Evolutionary conservation across 2,113 vertebrate genomes (phyloP), one percentile per base, ranked within the genome.

Genomic region (Arizona elegans): DNA sequence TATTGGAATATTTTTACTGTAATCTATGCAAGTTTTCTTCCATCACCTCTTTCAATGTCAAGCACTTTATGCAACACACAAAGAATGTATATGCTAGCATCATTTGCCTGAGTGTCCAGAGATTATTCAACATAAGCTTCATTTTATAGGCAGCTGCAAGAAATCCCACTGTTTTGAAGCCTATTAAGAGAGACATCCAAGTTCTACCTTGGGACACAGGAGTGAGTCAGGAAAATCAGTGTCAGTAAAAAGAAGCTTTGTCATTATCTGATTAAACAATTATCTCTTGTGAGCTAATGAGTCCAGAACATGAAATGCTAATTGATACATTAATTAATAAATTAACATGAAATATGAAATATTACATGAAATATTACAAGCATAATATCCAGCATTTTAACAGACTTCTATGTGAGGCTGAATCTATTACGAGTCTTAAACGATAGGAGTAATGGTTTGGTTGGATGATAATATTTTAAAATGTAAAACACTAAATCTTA

Each of bases 91-190:
- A 94, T 94, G 75, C 26, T 8, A 6, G 53, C 89, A 29, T 88
- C 7, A 12, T 15, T 0, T 0, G 75, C 50, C 10, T 38, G 0
- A 58, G 19, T 90, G 90, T 75, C n/a, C 88, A 90, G 92, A 91
- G 75, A 93, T 89, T 87, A n/a, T 56, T 88, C 85, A 91, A 81
- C 17, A 21, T 47, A 75, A 62, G 11, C 75, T 90, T 90, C 55
- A 59, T 90, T 10, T 53, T 90, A 15, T 21, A 59, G 15, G 26
- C 29, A 52, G 0, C 0, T 89, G 23, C 56, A 59, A 88, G 52
- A 89, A 91, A 33, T 4, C 53, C 21, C 43, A 52, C 55, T 53
- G 12, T 59, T 86, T 33, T 24, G 59, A 24, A 91, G 54, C 24
- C 52, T n/a, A 93, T 86, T 54, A 62, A 59, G 23, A 56, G 55